Evolutionary conservation across 2,888 invertebrate genomes (phyloP).

Genomic region (Nomada ruficornis): DNA sequence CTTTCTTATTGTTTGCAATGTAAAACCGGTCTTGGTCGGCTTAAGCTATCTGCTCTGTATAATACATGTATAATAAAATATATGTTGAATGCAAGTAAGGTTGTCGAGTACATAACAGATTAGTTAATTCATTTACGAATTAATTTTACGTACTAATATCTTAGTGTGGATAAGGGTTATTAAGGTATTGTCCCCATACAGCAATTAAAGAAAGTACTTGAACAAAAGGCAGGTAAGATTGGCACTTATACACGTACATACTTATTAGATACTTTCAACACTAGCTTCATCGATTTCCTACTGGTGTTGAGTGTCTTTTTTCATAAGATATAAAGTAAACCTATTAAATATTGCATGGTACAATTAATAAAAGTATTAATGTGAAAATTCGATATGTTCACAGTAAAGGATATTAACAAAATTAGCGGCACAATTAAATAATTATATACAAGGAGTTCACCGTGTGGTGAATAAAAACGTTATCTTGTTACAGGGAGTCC

Average conservation of each 20-base stretch:
- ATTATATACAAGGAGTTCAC: neutral
- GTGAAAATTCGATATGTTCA: neutral
- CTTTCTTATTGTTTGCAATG: neutral
- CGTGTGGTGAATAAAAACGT: neutral
- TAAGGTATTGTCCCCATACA: neutral
- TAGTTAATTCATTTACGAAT: neutral
- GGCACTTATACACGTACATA: constrained; percentile 26
- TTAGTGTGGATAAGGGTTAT: constrained; percentile 2
- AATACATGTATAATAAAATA: neutral
- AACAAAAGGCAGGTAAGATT: constrained; percentile 24
- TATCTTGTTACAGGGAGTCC: no score
- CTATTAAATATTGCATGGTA: neutral
- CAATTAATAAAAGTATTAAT: neutral
- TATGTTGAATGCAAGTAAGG: constrained; percentile 4
- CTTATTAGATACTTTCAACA: constrained; percentile 20
- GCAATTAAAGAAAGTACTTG: constrained; percentile 3
- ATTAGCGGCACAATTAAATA: constrained; percentile 22
- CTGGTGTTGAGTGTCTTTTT: neutral
- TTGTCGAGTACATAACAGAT: neutral
- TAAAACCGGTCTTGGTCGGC: neutral
- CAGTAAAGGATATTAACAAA: constrained; percentile 18
- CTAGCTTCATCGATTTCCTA: neutral
- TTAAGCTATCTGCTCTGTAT: no score
- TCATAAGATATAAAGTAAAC: neutral
- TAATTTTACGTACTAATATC: constrained; percentile 1